Evolutionary conservation across 2,113 vertebrate genomes (phyloP).

Genomic region (Periophthalmodon schlosseri): DNA sequence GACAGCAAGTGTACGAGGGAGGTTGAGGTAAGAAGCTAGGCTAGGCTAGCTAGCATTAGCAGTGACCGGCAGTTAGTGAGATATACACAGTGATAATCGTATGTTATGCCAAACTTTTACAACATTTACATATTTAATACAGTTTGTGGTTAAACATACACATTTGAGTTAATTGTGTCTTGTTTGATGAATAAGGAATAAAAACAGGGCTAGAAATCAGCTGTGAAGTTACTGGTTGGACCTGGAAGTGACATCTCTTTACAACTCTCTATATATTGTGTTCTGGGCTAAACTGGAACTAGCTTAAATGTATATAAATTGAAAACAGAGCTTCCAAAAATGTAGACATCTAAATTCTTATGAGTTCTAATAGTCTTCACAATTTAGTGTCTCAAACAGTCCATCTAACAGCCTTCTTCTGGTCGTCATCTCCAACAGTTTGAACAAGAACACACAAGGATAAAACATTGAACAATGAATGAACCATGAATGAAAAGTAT

Average conservation of each 20-base stretch:
- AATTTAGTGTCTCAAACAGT: slow-evolving; percentile 1
- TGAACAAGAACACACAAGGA: slow-evolving; percentile 43
- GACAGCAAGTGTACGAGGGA: no score
- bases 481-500: slow-evolving; percentile 49
- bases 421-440: slow-evolving; percentile 29
- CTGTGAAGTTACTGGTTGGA: no score
- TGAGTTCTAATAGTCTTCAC: neutral
- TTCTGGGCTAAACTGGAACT: neutral
- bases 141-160: no score
- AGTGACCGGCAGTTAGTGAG: no score
- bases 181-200: no score
- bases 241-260: no score
- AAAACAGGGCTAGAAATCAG: no score
- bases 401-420: slow-evolving; percentile 26
- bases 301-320: neutral
- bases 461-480: slow-evolving; percentile 46
- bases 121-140: no score
- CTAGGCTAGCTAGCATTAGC: no score
- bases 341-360: neutral
- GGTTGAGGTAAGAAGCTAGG: neutral
- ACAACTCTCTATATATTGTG: neutral
- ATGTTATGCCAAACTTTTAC: no score
- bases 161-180: no score
- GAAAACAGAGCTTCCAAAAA: neutral
- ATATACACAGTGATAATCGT: no score